Evolutionary conservation across 2,888 invertebrate genomes (phyloP), one percentile per base, ranked within the genome.

Genomic region (Chalcosyrphus nemorum): DNA sequence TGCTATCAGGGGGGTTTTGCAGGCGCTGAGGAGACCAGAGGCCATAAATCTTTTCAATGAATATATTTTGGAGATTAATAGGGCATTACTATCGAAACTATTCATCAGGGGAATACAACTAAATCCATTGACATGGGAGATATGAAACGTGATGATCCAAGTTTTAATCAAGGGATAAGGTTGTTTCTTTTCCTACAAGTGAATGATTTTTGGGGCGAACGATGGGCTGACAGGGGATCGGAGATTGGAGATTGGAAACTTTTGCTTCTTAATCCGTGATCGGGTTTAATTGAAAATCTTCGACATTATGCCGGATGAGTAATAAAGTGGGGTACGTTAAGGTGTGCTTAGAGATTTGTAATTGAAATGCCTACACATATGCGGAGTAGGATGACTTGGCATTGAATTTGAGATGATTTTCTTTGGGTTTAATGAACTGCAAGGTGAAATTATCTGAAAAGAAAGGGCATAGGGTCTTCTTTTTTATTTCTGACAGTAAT

Each of bases 31-130:
- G 38, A 56, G 19, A 15, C 43, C 65, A 57, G 27, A 84, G 57
- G 57, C 84, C 52, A 84, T 84, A 84, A 84, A 84, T 84, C 84
- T 84, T 80, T 84, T 80, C 80, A 84, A 84, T 80, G 84, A 84
- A 84, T 84, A 80, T 84, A 84, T 80, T 84, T 84, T 57, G 61
- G 80, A 75, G 84, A 84, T 84, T 84, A 84, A 84, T 84, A 74
- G 84, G 70, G 75, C 74, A 84, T 84, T 84, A 80, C 74, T 65
- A 70, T 80, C 75, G 74, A 47, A 84, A 84, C 74, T 80, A 80
- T 82, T 75, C 70, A 84, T 80, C 84, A 50, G 65, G 80, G 84
- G 63, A 66, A 80, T 68, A 61, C 24, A 21, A 19, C 43, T 24
- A 74, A 75, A 70, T 80, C 74, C 68, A 63, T 84, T 63, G 78